These are phyloP conservation scores for Clinocottus analis DNA, from an alignment of 2,113 vertebrate species.

Conservation along the genomic window DNA sequence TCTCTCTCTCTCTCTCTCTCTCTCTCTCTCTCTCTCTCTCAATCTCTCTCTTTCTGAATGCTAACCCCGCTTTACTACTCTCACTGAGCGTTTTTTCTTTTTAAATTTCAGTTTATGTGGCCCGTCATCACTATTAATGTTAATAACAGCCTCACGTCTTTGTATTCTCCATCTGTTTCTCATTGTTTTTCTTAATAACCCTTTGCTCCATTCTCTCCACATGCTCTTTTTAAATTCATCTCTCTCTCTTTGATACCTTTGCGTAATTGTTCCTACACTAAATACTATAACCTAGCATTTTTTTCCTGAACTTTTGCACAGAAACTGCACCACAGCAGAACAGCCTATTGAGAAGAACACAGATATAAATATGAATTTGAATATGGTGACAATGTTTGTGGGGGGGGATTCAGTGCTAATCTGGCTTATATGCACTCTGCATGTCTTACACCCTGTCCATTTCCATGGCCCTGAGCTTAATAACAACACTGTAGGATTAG, in stretches of 20 bases:
- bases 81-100: constrained; percentile 34
- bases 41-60: constrained; percentile 32
- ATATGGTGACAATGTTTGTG: constrained; percentile 77
- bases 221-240: constrained; percentile 15
- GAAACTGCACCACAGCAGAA: constrained; percentile 48
- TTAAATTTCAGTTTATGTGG: constrained; percentile 13
- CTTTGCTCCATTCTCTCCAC: constrained; percentile 5
- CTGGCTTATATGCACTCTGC: constrained; percentile 81
- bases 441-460: constrained; percentile 79
- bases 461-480: constrained; percentile 81
- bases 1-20: constrained; percentile 19
- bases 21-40: constrained; percentile 34
- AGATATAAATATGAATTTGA: constrained; percentile 75
- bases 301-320: constrained; percentile 27
- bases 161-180: constrained; percentile 41
- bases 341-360: constrained; percentile 68
- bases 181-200: constrained; percentile 37
- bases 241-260: constrained; percentile 12
- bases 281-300: constrained; percentile 35
- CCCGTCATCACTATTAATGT: constrained; percentile 20
- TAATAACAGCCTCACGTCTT: constrained; percentile 36
- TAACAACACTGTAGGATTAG: constrained; percentile 83
- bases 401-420: constrained; percentile 76
- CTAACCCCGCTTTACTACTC: constrained; percentile 33
- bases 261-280: constrained; percentile 23